Evolutionary conservation across 2,888 invertebrate species (phyloP), one percentile per base, ranked within the genome.

Genomic region (Harpalus rufipes): DNA sequence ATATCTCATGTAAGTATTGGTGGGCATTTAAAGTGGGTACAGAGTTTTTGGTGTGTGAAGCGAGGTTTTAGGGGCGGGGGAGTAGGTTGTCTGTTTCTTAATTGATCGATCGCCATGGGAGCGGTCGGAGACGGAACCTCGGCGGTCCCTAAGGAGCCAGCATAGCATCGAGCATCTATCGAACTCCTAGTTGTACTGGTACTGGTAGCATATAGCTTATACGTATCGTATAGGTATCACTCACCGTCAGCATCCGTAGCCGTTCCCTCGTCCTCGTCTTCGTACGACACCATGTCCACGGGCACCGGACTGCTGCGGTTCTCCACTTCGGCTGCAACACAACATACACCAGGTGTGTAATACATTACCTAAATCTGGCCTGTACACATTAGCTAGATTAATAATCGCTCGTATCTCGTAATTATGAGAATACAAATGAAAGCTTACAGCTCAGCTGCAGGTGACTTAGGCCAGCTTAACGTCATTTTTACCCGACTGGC

Each of bases 401-500:
- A 87, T 87, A 88, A 88, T 84, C 87, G 87, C 87, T 87, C 86
- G 87, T 87, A 88, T 87, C 87, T 87, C 86, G 87, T 87, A 88
- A 87, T 89, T 89, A 88, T 88, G 89, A 87, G 88, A 88, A 88
- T 89, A 89, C 89, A 89, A 89, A 89, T 89, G 84, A 84, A 84
- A 84, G 78, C 84, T 78, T 84, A 18, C 16, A 59, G 59, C 84
- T 84, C 61, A 84, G 84, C 84, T 84, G 84, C 84, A 84, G 76
- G 51, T 84, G 84, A 84, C 84, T 84, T 84, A 84, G 78, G 25
- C 58, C 78, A 84, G 84, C 84, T 84, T 84, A 84, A 78, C 84
- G 84, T 84, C 78, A 84, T 84, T 84, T 84, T 84, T 84, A 83
- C 83, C 44, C 44, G 12, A 51, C 44, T 51, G 5, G 6, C 32